Percentiles rank a stretch among this genome's conserved stretches.
Conservation (phyloP, 1,140 invertebrate species). For the Drosophila obscura region DNA sequence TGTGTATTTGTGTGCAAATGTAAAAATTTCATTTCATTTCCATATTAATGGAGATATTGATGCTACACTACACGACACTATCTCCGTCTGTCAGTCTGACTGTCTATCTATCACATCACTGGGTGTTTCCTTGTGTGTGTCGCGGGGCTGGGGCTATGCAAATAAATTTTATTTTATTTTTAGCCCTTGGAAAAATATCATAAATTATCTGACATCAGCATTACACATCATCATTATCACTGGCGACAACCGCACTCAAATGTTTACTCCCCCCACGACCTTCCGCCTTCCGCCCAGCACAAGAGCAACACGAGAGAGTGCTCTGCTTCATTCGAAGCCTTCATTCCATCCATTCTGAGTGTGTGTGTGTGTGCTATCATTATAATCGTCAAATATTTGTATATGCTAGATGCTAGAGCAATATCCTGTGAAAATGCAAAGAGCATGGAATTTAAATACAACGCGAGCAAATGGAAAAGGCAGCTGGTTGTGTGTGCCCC, state of each 20-base stretch:
- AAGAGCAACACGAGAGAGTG: too few relatives aligned
- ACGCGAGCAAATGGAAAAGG: conserved; percentile 45
- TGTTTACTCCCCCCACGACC: background rate
- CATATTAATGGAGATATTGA: conserved; percentile 52
- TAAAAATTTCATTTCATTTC: conserved; percentile 50
- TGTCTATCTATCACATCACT: background rate
- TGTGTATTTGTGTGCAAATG: background rate
- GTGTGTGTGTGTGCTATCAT: conserved; percentile 38
- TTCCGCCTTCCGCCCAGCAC: too few relatives aligned
- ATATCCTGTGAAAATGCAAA: conserved; percentile 59
- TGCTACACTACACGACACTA: background rate
- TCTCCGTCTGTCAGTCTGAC: background rate
- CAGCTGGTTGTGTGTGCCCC: conserved; percentile 16
- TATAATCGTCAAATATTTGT: conserved; percentile 75
- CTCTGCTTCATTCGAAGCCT: too few relatives aligned
- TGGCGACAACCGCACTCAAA: conserved; percentile 34
- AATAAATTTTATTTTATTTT: conserved; percentile 55
- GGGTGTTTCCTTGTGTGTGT: background rate
- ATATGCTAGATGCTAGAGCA: conserved; percentile 51
- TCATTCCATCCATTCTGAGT: background rate
- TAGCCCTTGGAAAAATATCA: conserved; percentile 43
- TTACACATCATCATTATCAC: conserved; percentile 59
- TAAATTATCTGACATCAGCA: conserved; percentile 54
- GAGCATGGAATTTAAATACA: conserved; percentile 62
- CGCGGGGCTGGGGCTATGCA: conserved; percentile 10